Evolutionary conservation across 2,113 vertebrate genomes (phyloP).

Genomic region (Gambusia affinis): DNA sequence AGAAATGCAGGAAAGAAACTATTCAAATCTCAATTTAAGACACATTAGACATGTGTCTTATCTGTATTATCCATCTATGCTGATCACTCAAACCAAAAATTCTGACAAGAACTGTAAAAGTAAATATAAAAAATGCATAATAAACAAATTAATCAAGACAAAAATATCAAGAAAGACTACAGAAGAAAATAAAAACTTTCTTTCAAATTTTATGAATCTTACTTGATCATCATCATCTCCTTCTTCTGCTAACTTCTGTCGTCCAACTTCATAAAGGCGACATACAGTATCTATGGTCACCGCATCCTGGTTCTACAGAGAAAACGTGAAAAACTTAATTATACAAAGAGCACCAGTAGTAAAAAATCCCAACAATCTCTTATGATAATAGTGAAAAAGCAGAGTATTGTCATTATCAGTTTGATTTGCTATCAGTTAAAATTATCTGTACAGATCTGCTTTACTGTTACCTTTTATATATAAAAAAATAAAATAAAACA

Average conservation of each 20-base stretch:
- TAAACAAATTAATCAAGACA: too few relatives aligned
- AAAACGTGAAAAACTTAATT: neutral
- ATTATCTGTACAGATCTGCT: neutral
- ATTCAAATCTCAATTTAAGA: neutral
- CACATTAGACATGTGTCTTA: too few relatives aligned
- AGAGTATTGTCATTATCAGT: neutral
- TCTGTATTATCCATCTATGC: neutral
- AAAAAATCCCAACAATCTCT: neutral
- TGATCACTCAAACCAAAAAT: neutral
- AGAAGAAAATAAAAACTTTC: neutral
- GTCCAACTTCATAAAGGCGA: constrained; percentile 93
- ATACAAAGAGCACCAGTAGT: neutral
- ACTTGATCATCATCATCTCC: constrained; percentile 96
- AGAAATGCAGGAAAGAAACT: neutral
- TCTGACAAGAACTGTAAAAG: too few relatives aligned
- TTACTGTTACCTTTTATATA: too few relatives aligned
- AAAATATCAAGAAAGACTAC: neutral
- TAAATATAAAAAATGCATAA: neutral
- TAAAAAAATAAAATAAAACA: too few relatives aligned
- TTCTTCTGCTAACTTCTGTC: constrained; percentile 93
- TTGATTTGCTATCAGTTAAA: neutral
- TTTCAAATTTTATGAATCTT: constrained; percentile 9
- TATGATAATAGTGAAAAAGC: neutral
- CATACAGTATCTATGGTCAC: constrained; percentile 95
- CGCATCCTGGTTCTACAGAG: constrained; percentile 90